Evolutionary conservation across 2,888 invertebrate genomes (phyloP).

Genomic region (Enchytraeus crypticus): DNA sequence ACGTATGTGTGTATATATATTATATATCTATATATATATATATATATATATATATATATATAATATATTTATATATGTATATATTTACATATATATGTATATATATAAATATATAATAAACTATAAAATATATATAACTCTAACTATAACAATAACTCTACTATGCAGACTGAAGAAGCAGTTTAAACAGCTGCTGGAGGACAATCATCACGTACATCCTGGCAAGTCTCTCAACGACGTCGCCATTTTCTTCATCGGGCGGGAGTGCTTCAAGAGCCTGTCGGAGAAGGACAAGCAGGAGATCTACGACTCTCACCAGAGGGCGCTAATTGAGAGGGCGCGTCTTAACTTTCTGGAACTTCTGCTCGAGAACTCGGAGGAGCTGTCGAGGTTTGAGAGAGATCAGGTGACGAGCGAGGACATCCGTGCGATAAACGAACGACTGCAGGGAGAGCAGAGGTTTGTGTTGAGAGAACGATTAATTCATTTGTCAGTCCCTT

Average conservation of each 20-base stretch:
- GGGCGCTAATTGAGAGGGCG: slow-evolving; percentile 59
- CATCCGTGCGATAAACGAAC: slow-evolving; percentile 83
- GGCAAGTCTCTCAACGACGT: slow-evolving; percentile 88
- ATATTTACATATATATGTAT: too few relatives aligned
- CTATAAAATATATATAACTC: too few relatives aligned
- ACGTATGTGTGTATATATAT: too few relatives aligned
- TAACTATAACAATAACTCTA: too few relatives aligned
- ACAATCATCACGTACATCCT: slow-evolving; percentile 87
- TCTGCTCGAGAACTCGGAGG: slow-evolving; percentile 79
- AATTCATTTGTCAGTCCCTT: neutral
- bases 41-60: too few relatives aligned
- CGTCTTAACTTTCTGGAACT: slow-evolving; percentile 87
- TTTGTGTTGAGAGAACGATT: too few relatives aligned
- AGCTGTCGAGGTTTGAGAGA: slow-evolving; percentile 83
- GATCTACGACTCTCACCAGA: slow-evolving; percentile 86
- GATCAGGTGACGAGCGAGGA: slow-evolving; percentile 88
- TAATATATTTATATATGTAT: too few relatives aligned
- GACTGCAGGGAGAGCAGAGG: slow-evolving; percentile 83
- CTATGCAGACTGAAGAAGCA: slow-evolving; percentile 82
- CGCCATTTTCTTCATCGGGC: slow-evolving; percentile 73
- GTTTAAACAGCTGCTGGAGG: slow-evolving; percentile 82
- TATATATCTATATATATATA: too few relatives aligned
- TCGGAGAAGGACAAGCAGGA: slow-evolving; percentile 79
- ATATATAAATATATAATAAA: too few relatives aligned
- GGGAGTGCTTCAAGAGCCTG: slow-evolving; percentile 85